Percentiles rank a stretch among this genome's conserved stretches.
These are phyloP conservation scores for Euphonia xanthogaster DNA, from an alignment of 2,797 vertebrate genomes.

Conservation along the genomic window DNA sequence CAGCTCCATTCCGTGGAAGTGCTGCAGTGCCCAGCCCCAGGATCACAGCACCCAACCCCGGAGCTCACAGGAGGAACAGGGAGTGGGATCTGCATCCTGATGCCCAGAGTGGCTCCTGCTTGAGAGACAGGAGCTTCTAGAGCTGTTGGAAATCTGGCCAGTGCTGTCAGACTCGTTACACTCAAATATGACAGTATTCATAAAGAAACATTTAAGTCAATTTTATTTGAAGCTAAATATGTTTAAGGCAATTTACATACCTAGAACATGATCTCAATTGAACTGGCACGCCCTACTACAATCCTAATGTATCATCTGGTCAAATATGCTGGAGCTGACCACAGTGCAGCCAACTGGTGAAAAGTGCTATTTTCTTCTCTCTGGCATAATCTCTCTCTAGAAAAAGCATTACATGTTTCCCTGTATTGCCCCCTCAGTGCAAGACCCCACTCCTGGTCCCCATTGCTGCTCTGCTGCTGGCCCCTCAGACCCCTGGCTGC, in stretches of 20 bases:
- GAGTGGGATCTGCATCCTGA: not conserved
- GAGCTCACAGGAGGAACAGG: not conserved
- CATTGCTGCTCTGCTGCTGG: not conserved
- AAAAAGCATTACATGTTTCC: not conserved
- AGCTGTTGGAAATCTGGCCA: not conserved
- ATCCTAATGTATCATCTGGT: constrained; percentile 46
- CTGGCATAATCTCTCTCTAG: not conserved
- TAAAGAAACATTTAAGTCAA: constrained; percentile 63
- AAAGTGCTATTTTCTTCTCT: constrained; percentile 53
- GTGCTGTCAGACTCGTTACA: not conserved
- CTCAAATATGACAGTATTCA: constrained; percentile 68
- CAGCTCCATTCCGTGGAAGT: accelerated
- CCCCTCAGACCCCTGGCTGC: not conserved
- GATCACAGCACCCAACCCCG: accelerated
- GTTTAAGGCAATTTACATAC: constrained; percentile 76
- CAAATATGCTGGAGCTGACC: constrained; percentile 1
- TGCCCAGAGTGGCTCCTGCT: not conserved
- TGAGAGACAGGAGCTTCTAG: not conserved
- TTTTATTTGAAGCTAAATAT: constrained; percentile 77
- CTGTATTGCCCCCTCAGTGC: constrained; percentile 23
- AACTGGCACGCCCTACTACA: constrained; percentile 68
- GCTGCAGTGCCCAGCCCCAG: not conserved
- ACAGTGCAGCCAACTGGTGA: not conserved
- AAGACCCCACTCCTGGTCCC: constrained; percentile 32
- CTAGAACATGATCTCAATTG: constrained; percentile 69